Conservation (phyloP, 2,888 invertebrate genomes). For the Latheticus oryzae region DNA sequence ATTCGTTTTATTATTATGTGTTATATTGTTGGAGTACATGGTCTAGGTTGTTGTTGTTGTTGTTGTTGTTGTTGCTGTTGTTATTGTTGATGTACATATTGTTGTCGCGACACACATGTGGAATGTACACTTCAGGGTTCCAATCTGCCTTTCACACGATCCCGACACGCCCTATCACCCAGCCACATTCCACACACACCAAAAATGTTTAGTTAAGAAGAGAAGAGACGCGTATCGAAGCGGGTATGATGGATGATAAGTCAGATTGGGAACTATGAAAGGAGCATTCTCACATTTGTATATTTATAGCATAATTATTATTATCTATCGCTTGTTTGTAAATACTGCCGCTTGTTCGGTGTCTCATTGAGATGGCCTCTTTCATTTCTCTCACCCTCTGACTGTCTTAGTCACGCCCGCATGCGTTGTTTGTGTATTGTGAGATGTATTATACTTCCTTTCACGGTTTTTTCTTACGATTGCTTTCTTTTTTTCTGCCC, state of each 20-base stretch:
- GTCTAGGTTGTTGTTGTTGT: conserved; percentile 45
- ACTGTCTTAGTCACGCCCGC: conserved; percentile 69
- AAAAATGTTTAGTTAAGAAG: conserved; percentile 34
- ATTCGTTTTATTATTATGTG: conserved; percentile 26
- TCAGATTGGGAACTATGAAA: conserved; percentile 84
- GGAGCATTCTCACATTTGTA: conserved; percentile 77
- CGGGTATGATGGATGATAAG: conserved; percentile 64
- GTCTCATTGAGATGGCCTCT: conserved; percentile 64
- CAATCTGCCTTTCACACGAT: conserved; percentile 69
- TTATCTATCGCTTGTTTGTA: conserved; percentile 66
- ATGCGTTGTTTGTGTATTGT: conserved; percentile 70
- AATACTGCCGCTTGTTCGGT: conserved; percentile 71
- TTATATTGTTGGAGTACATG: conserved; percentile 40
- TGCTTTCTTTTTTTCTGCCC: conserved; percentile 68
- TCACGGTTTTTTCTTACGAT: conserved; percentile 83
- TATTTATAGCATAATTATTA: conserved; percentile 55
- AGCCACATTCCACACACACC: conserved; percentile 61
- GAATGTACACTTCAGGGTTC: conserved; percentile 74
- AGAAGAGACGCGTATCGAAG: conserved; percentile 51
- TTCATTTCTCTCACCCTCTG: conserved; percentile 66
- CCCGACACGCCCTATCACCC: conserved; percentile 51
- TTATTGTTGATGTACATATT: too few species aligned
- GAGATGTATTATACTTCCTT: conserved; percentile 74
- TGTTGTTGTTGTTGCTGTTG: too few species aligned
- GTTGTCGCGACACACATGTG: conserved; percentile 66